Percentiles rank a stretch among this genome's conserved stretches.
Evolutionary conservation across 1,140 invertebrate species (phyloP).

Genomic region (Panagrolaimus sp.): DNA sequence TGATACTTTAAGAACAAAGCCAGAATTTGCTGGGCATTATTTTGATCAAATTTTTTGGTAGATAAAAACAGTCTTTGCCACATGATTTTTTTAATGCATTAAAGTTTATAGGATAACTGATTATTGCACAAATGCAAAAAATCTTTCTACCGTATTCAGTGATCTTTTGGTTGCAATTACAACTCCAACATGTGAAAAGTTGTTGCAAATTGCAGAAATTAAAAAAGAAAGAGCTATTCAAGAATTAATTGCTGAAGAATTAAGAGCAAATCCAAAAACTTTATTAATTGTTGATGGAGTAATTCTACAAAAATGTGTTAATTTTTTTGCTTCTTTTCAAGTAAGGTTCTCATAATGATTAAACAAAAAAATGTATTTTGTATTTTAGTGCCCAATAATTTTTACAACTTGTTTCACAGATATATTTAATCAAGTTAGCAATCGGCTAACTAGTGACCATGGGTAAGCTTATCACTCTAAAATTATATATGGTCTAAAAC

Average conservation of each 20-base stretch:
- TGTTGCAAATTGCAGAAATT: neutral
- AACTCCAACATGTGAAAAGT: neutral
- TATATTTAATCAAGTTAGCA: neutral
- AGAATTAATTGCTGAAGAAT: too few species aligned
- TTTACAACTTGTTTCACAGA: constrained; percentile 7
- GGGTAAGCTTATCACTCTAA: neutral
- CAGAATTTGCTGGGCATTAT: neutral
- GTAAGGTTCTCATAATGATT: neutral
- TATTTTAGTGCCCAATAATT: neutral
- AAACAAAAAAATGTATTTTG: neutral
- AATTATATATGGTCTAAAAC: too few species aligned
- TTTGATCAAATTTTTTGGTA: constrained; percentile 1
- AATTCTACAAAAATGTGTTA: neutral
- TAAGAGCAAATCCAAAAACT: neutral
- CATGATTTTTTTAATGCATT: too few species aligned
- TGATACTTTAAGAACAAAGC: neutral
- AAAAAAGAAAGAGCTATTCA: neutral
- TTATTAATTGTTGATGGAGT: neutral
- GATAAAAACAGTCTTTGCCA: neutral
- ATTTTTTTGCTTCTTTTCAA: constrained; percentile 4
- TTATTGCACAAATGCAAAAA: neutral
- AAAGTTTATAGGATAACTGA: neutral
- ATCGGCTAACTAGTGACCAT: neutral
- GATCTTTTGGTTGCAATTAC: constrained; percentile 2
- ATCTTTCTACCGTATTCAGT: neutral